phyloP scores from a whole-genome alignment of 2,888 invertebrate species.

The Beris morrisii region DNA sequence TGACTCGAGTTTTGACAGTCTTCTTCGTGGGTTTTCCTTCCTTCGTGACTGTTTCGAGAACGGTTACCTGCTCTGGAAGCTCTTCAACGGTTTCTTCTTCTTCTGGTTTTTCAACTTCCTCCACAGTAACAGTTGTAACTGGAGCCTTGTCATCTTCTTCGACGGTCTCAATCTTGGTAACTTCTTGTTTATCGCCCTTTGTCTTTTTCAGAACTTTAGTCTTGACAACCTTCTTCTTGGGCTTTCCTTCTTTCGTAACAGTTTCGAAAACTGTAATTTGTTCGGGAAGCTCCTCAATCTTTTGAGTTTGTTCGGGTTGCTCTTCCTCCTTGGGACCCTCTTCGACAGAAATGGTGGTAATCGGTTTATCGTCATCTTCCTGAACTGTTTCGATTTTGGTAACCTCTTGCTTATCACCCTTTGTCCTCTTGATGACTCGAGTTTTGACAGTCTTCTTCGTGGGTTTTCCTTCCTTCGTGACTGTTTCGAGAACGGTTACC shows the following conservation, averaged over 20 bases:
- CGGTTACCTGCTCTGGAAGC: constrained; percentile 51
- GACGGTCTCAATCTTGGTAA: constrained; percentile 50
- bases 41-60: constrained; percentile 44
- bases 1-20: constrained; percentile 46
- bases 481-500: constrained; percentile 48
- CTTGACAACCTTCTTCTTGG: constrained; percentile 41
- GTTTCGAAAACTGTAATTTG: constrained; percentile 35
- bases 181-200: constrained; percentile 45
- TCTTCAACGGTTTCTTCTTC: constrained; percentile 44
- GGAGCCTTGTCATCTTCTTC: constrained; percentile 54
- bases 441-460: constrained; percentile 48
- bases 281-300: constrained; percentile 43
- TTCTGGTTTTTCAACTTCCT: constrained; percentile 47
- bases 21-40: constrained; percentile 32
- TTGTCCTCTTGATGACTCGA: constrained; percentile 47
- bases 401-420: constrained; percentile 45
- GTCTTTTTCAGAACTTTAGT: constrained; percentile 31
- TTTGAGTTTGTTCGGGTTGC: constrained; percentile 47
- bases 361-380: constrained; percentile 49
- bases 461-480: constrained; percentile 44
- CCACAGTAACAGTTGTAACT: constrained; percentile 48
- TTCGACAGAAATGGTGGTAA: constrained; percentile 47
- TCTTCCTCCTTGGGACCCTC: constrained; percentile 47
- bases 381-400: constrained; percentile 49
- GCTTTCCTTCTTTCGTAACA: constrained; percentile 41